These are phyloP conservation scores for Darevskia mixta DNA, from an alignment of 2,797 vertebrate species.

Conservation along the genomic window DNA sequence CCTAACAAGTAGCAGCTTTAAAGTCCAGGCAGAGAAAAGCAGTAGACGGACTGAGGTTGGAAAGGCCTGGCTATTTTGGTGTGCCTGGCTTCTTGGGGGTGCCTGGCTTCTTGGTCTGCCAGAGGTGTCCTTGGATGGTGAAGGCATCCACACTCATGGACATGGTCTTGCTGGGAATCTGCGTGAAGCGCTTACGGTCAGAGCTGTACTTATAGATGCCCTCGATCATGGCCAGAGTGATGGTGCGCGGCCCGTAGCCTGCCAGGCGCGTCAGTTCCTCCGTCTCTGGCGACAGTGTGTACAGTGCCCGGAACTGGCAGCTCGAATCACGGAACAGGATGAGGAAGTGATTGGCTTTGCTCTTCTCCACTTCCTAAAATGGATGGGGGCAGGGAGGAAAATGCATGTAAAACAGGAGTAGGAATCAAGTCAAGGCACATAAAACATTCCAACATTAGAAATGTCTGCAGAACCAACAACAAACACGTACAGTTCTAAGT, in stretches of 20 bases:
- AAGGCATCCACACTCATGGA: conserved; percentile 96
- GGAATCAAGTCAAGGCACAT: not conserved
- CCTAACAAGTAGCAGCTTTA: not conserved
- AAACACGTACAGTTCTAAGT: not conserved
- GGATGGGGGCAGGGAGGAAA: not conserved
- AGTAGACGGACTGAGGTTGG: not conserved
- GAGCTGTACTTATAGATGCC: conserved; percentile 96
- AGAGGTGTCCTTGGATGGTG: conserved; percentile 92
- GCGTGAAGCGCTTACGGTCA: conserved; percentile 93
- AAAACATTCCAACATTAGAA: not conserved
- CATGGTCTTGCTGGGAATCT: conserved; percentile 95
- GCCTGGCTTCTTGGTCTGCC: conserved; percentile 90
- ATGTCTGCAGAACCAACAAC: not conserved
- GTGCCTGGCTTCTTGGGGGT: conserved; percentile 92
- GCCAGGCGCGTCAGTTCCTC: conserved; percentile 90
- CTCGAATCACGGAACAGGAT: conserved; percentile 93
- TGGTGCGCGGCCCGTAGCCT: conserved; percentile 87
- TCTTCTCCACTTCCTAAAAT: conserved; percentile 90
- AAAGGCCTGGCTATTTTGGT: conserved; percentile 81
- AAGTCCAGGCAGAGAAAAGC: conserved; percentile 12
- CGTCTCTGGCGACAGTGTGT: conserved; percentile 89
- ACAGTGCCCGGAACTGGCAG: conserved; percentile 93
- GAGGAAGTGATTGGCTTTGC: conserved; percentile 91
- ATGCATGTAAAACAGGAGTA: not conserved
- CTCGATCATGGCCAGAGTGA: conserved; percentile 87